These are phyloP conservation scores for Corythornis leucogaster DNA, from an alignment of 2,797 vertebrate genomes.

Conservation along the genomic window DNA sequence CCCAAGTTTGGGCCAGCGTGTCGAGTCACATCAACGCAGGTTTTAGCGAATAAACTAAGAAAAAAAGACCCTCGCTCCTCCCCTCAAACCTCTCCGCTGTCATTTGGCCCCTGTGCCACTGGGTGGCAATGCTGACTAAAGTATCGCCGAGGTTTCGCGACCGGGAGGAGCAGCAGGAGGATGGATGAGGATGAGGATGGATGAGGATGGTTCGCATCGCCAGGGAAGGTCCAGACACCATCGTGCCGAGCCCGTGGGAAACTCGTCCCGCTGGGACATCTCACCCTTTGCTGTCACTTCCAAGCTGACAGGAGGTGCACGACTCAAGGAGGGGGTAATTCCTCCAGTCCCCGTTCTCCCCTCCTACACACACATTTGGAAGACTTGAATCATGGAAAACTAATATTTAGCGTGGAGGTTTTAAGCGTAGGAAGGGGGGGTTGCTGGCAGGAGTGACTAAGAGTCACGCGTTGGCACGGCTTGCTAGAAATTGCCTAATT, in stretches of 20 bases:
- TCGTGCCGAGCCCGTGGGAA: neutral
- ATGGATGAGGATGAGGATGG: too few species aligned
- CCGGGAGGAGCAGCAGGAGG: too few species aligned
- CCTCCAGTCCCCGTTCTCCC: neutral
- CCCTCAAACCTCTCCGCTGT: neutral
- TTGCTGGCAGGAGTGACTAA: neutral
- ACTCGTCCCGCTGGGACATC: neutral
- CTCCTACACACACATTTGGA: neutral
- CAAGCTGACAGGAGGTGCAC: neutral
- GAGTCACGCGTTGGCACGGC: neutral
- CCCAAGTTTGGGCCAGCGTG: neutral
- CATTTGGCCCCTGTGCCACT: constrained; percentile 14
- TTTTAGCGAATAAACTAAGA: rapidly evolving
- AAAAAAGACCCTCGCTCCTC: rapidly evolving
- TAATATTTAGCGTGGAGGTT: neutral
- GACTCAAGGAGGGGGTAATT: neutral
- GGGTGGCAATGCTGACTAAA: constrained; percentile 63
- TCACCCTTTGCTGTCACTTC: neutral
- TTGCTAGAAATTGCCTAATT: constrained; percentile 30
- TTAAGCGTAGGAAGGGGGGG: neutral
- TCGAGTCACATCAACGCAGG: rapidly evolving
- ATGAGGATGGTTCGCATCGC: neutral
- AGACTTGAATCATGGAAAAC: neutral
- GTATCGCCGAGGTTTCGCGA: neutral
- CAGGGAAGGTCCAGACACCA: neutral